Base-by-base conservation (phyloP, 2,797 vertebrate genomes). In the Sorex maritimensis region DNA sequence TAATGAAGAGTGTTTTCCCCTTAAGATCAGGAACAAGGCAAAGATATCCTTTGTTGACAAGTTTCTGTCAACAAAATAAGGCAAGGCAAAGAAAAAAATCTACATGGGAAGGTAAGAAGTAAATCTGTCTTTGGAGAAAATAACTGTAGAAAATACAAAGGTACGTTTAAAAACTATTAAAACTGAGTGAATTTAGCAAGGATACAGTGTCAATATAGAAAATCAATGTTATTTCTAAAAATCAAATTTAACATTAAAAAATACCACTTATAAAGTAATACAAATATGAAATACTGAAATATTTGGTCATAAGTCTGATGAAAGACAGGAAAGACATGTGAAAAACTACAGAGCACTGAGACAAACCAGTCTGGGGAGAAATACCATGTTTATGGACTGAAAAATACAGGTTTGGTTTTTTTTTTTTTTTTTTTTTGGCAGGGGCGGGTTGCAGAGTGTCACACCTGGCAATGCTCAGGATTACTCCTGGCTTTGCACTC, bases 81-180 rank as follows among this genome's bases (percentile, higher is more conserved):
- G 52, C 46, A 44, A 75, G 21, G 49, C 52, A 67, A 23, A 78
- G 8, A 83, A 81, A 73, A 1, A n/a, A 5, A 77, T 65, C 44
- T 19, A 34, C 23, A 75, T 87, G 58, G 44, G 61, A 46, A 81
- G 13, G 13, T 11, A 52, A 87, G 11, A 81, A 73, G 44, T 80
- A 74, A 26, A 87, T 69, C 14, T 74, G 34, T 81, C 46, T 63
- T 68, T 82, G 84, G 34, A 69, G n/a, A 67, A 19, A 72, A 28
- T 52, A 28, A 44, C 30, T 67, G 34, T 65, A 81, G 82, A 81
- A 86, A 86, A 86, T 67, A 34, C 34, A 74, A 15, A 52, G 55
- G 24, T 52, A 80, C 80, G 68, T 69, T 30, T 75, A 61, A 81
- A 82, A 75, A 75, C 81, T 81, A 69, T 41, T 23, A 41, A 65